Evolutionary conservation across 2,888 invertebrate genomes (phyloP).

Genomic region (Andricus quercusramuli): DNA sequence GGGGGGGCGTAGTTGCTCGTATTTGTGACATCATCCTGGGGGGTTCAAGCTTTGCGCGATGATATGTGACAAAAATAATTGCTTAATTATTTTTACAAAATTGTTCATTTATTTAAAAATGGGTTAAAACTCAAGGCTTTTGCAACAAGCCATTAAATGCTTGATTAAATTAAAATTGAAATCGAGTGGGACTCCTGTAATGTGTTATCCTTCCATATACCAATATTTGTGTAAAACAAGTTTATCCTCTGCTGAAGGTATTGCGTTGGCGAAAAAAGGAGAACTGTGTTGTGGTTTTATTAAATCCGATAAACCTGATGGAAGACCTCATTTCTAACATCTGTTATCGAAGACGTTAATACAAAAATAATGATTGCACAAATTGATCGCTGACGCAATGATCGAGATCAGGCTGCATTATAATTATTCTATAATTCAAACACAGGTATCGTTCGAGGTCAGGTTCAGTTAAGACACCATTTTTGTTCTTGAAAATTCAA

Average conservation of each 20-base stretch:
- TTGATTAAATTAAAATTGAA: neutral
- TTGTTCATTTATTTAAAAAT: neutral
- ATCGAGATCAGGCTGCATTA: slow-evolving; percentile 28
- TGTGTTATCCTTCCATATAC: neutral
- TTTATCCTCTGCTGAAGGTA: neutral
- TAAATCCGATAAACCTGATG: slow-evolving; percentile 16
- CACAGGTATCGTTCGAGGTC: slow-evolving; percentile 37
- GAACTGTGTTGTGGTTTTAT: neutral
- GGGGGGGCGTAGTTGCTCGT: too few species aligned
- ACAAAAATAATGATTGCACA: slow-evolving; percentile 24
- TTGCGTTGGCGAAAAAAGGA: slow-evolving; percentile 30
- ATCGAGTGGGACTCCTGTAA: neutral
- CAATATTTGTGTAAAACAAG: neutral
- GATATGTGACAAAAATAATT: too few species aligned
- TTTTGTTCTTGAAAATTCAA: slow-evolving; percentile 23
- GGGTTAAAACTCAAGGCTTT: neutral
- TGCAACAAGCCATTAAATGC: neutral
- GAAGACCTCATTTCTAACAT: slow-evolving; percentile 14
- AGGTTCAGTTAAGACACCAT: slow-evolving; percentile 21
- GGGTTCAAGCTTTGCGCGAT: too few species aligned
- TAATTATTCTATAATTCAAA: slow-evolving; percentile 11
- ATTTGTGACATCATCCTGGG: too few species aligned
- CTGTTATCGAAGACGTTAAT: slow-evolving; percentile 10
- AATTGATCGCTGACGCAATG: slow-evolving; percentile 16
- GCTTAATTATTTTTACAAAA: too few species aligned